phyloP scores from a whole-genome alignment of 2,797 vertebrate species.

The Phataginus tricuspis region DNA sequence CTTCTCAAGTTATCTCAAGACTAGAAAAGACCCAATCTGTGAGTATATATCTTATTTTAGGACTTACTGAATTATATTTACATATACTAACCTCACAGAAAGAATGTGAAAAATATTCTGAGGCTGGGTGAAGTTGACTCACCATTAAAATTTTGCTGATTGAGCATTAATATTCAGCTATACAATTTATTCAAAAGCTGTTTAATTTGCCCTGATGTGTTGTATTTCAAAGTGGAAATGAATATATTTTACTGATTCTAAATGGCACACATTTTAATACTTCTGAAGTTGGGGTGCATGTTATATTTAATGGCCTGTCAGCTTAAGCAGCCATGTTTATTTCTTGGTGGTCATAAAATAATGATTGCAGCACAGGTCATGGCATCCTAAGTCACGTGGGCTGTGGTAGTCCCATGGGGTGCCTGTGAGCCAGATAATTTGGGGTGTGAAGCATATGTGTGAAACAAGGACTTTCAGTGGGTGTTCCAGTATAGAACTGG shows the following conservation, averaged over 20 bases:
- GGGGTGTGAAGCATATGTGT: not conserved
- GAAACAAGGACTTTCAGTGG: not conserved
- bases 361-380: not conserved
- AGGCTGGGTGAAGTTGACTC: not conserved
- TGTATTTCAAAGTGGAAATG: not conserved
- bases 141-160: conserved; percentile 19
- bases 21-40: not conserved
- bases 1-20: conserved; percentile 13
- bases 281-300: conserved; percentile 23
- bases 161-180: not conserved
- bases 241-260: not conserved
- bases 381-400: not conserved
- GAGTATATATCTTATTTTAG: conserved; percentile 2
- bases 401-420: not conserved
- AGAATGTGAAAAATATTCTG: conserved; percentile 47
- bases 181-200: conserved; percentile 20
- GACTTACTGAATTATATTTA: conserved; percentile 9
- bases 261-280: not conserved
- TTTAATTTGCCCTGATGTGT: not conserved
- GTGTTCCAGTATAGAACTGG: not conserved
- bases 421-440: not conserved
- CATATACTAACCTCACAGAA: not conserved
- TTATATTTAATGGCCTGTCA: not conserved
- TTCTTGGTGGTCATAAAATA: not conserved
- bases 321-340: conserved; percentile 17